phyloP scores from a whole-genome alignment of 2,888 invertebrate species.

The Agapetus fuscipes region DNA sequence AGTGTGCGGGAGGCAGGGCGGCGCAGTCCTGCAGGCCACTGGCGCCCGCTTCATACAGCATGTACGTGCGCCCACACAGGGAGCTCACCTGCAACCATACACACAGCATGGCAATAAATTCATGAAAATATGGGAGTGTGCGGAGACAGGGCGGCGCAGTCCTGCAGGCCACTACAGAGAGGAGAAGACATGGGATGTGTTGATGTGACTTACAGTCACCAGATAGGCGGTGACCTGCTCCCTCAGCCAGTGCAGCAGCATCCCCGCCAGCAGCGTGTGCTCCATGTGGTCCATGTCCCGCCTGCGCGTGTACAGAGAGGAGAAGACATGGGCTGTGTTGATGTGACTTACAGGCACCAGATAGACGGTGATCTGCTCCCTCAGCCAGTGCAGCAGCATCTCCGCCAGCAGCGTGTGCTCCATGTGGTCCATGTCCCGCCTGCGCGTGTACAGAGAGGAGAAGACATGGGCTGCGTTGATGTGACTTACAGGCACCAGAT shows the following conservation, averaged over 20 bases:
- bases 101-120: not conserved
- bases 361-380: constrained; percentile 30
- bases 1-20: constrained; percentile 54
- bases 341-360: no score
- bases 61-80: constrained; percentile 57
- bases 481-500: constrained; percentile 28
- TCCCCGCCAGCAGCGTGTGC: constrained; percentile 48
- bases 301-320: constrained; percentile 59
- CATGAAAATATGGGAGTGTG: constrained; percentile 59
- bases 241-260: constrained; percentile 54
- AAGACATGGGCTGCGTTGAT: no score
- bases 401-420: constrained; percentile 49
- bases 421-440: constrained; percentile 53
- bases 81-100: constrained; percentile 27
- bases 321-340: no score
- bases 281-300: constrained; percentile 53
- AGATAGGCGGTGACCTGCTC: constrained; percentile 32
- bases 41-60: constrained; percentile 64
- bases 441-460: constrained; percentile 63
- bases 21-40: constrained; percentile 73
- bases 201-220: no score
- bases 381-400: constrained; percentile 55
- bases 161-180: constrained; percentile 70
- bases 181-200: no score
- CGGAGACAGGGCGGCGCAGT: constrained; percentile 65